Evolutionary conservation across 2,113 vertebrate species (phyloP).

Genomic region (Platanista minor): DNA sequence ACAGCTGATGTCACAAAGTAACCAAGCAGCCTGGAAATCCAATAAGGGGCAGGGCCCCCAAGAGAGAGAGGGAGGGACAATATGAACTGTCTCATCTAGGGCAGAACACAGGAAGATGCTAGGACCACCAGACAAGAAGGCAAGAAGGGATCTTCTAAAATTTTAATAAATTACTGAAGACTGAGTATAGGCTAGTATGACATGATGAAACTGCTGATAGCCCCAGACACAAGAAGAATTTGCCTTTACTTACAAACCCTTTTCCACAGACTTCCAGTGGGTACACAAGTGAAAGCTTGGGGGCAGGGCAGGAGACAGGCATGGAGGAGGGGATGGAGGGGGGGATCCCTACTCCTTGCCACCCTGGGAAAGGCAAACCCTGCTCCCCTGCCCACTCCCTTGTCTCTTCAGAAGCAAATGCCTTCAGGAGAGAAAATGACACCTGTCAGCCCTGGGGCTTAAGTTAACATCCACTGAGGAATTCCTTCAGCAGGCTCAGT

Average conservation of each 20-base stretch:
- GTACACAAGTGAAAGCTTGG: neutral
- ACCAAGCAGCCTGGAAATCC: neutral
- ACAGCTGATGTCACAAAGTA: neutral
- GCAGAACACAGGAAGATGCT: neutral
- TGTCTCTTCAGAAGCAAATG: neutral
- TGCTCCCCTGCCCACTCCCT: neutral
- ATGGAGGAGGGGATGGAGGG: neutral
- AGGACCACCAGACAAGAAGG: too few relatives aligned
- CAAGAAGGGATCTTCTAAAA: neutral
- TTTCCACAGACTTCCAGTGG: neutral
- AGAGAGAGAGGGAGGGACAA: too few relatives aligned
- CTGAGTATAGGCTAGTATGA: neutral
- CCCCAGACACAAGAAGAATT: neutral
- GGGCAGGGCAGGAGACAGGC: neutral
- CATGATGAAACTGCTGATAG: neutral
- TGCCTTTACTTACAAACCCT: neutral
- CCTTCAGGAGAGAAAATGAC: neutral
- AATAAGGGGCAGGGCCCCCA: fast-evolving
- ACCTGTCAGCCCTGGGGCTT: neutral
- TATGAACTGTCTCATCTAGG: neutral
- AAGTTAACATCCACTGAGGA: neutral
- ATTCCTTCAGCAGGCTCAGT: neutral
- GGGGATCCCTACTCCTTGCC: too few relatives aligned
- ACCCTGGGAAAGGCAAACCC: neutral
- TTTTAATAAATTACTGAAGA: neutral